Evolutionary conservation across 2,113 vertebrate genomes (phyloP).

Genomic region (Vulpes ferrilata): DNA sequence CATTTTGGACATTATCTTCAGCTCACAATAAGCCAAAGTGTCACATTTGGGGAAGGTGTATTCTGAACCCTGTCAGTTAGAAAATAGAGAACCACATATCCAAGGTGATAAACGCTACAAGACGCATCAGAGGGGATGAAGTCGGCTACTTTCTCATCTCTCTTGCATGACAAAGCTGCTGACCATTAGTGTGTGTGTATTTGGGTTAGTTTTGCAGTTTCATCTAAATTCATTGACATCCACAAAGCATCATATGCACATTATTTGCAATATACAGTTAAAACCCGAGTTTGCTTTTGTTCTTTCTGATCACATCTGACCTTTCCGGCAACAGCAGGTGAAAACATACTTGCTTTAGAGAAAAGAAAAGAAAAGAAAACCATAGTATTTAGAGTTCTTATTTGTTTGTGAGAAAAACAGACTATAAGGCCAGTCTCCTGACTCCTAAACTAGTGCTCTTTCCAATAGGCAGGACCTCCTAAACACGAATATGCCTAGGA

Average conservation of each 20-base stretch:
- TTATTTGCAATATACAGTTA: neutral
- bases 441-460: neutral
- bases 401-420: neutral
- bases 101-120: constrained; percentile 10
- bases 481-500: neutral
- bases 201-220: neutral
- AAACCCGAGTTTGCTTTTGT: neutral
- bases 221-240: neutral
- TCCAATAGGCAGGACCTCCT: neutral
- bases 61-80: neutral
- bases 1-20: neutral
- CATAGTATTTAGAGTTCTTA: neutral
- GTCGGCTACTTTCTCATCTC: neutral
- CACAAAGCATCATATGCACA: neutral
- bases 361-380: neutral
- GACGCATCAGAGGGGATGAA: neutral
- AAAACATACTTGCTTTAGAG: neutral
- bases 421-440: neutral
- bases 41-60: neutral
- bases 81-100: constrained; percentile 30
- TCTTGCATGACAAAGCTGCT: neutral
- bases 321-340: constrained; percentile 12
- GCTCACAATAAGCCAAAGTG: neutral
- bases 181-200: neutral
- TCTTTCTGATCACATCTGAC: neutral